Evolutionary conservation across 2,888 invertebrate genomes (phyloP).

Genomic region (Hypomecis atomaria): DNA sequence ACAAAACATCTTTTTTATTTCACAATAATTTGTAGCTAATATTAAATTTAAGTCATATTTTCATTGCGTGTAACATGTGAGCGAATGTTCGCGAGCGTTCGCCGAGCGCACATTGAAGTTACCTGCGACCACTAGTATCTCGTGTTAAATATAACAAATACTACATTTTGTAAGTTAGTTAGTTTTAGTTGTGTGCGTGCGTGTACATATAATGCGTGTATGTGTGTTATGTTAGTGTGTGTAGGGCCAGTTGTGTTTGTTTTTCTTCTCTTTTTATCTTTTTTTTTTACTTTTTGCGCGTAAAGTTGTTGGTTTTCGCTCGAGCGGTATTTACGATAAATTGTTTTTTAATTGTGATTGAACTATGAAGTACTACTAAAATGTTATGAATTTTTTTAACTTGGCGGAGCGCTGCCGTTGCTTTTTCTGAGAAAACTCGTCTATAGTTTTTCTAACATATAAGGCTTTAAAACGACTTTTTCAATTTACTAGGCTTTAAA

Average conservation of each 20-base stretch:
- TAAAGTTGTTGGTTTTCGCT: neutral
- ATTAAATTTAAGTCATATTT: neutral
- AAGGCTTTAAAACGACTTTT: too few relatives aligned
- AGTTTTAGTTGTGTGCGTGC: slow-evolving; percentile 14
- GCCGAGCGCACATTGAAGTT: neutral
- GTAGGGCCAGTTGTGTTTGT: slow-evolving; percentile 5
- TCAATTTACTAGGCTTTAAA: too few relatives aligned
- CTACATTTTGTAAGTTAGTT: slow-evolving; percentile 17
- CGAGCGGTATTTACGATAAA: neutral
- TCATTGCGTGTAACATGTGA: neutral
- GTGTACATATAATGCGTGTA: slow-evolving; percentile 7
- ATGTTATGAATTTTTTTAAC: neutral
- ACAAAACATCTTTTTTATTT: too few relatives aligned
- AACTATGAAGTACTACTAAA: neutral
- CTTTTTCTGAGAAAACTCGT: too few relatives aligned
- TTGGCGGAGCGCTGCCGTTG: too few relatives aligned
- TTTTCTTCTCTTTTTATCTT: neutral
- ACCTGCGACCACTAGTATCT: slow-evolving; percentile 6
- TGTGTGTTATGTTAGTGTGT: slow-evolving; percentile 5
- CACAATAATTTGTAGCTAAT: too few relatives aligned
- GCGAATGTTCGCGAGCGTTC: slow-evolving; percentile 12
- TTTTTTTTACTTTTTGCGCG: neutral
- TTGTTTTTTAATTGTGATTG: neutral
- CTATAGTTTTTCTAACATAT: too few relatives aligned
- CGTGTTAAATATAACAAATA: slow-evolving; percentile 7